These are phyloP conservation scores for Ichneumoninae sp. DNA, from an alignment of 2,888 invertebrate species.

Conservation along the genomic window DNA sequence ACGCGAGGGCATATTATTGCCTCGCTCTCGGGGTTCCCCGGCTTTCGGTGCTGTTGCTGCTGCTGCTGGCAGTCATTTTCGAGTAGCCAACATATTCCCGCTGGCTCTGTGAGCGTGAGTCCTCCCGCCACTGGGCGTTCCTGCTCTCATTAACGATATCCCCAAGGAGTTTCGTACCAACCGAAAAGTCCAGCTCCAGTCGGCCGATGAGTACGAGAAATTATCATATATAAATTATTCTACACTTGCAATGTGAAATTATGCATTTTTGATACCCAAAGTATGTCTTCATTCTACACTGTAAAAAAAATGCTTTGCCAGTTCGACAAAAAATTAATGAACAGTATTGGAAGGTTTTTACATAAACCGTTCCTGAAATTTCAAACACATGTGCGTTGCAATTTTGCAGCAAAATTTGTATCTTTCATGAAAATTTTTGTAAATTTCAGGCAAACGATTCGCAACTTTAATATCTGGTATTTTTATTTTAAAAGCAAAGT, in stretches of 20 bases:
- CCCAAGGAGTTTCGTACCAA: constrained; percentile 41
- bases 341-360: too few relatives aligned
- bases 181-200: constrained; percentile 30
- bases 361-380: too few relatives aligned
- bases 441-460: too few relatives aligned
- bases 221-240: constrained; percentile 3
- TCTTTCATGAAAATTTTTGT: too few relatives aligned
- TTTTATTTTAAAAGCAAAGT: too few relatives aligned
- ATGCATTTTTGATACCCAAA: not conserved
- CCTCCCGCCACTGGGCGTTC: not conserved
- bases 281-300: not conserved
- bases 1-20: constrained; percentile 68
- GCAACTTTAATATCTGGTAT: too few relatives aligned
- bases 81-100: constrained; percentile 28
- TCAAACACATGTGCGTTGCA: too few relatives aligned
- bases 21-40: constrained; percentile 45
- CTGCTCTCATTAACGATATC: constrained; percentile 29
- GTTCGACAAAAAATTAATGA: too few relatives aligned
- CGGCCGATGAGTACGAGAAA: not conserved
- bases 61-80: constrained; percentile 49
- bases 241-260: not conserved
- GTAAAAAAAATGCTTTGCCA: too few relatives aligned
- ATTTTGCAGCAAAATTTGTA: too few relatives aligned
- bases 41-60: constrained; percentile 10
- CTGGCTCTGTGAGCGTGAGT: constrained; percentile 29